These are phyloP conservation scores for Amblyjoppa fuscipennis DNA, from an alignment of 2,888 invertebrate genomes.

Conservation along the genomic window DNA sequence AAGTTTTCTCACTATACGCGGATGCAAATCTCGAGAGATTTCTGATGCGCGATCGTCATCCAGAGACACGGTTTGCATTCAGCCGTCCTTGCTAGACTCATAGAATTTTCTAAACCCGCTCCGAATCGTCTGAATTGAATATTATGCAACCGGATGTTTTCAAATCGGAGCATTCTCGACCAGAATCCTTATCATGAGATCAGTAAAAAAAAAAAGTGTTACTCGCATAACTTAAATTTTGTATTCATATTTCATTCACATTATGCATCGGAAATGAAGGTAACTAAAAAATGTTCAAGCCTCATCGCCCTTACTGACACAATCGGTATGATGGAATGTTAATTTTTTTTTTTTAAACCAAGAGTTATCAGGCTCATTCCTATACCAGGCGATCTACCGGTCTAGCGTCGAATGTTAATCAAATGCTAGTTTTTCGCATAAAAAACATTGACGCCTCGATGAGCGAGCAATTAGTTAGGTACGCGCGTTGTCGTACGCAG, in stretches of 20 bases:
- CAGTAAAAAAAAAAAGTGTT: neutral
- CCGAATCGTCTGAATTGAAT: too few relatives aligned
- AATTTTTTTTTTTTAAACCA: too few relatives aligned
- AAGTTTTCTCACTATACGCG: neutral
- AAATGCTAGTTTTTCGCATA: neutral
- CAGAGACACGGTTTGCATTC: neutral
- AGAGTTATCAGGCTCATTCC: too few relatives aligned
- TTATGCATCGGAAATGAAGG: neutral
- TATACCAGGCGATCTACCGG: neutral
- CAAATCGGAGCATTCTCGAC: neutral
- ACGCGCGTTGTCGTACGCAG: constrained; percentile 69
- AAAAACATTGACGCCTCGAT: constrained; percentile 1
- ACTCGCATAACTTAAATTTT: neutral
- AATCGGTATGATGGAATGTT: neutral
- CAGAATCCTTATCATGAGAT: neutral
- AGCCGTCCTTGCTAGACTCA: neutral
- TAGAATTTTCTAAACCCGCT: neutral
- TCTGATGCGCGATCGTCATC: neutral
- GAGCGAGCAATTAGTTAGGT: constrained; percentile 70
- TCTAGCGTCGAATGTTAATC: neutral
- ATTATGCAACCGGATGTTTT: neutral
- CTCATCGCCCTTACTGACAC: neutral
- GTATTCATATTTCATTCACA: neutral
- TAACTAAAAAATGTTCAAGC: neutral
- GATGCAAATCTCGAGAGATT: neutral